Evolutionary conservation across 2,797 vertebrate genomes (phyloP).

Genomic region (Manis crassicaudata): DNA sequence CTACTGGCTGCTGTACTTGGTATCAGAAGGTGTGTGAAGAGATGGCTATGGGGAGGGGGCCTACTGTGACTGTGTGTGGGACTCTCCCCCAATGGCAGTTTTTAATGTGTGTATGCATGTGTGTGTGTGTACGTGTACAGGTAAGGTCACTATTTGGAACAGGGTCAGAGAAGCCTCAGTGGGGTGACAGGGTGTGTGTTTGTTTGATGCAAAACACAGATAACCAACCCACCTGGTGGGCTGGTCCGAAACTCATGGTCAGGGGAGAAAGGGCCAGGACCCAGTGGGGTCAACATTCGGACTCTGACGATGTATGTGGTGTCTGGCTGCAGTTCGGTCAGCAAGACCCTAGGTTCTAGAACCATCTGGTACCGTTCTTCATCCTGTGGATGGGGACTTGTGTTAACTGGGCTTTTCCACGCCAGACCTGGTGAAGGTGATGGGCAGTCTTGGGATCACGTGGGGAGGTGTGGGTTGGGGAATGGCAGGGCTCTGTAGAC

Average conservation of each 20-base stretch:
- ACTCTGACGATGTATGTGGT: slow-evolving; percentile 86
- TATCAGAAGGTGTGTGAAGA: background rate
- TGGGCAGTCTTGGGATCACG: fast-evolving
- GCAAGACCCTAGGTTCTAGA: slow-evolving; percentile 85
- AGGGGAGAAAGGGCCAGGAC: slow-evolving; percentile 86
- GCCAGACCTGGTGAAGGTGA: background rate
- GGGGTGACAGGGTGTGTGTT: background rate
- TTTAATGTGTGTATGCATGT: background rate
- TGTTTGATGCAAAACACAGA: background rate
- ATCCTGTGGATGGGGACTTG: slow-evolving; percentile 73
- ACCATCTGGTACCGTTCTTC: slow-evolving; percentile 86
- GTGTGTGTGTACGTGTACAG: too few relatives aligned
- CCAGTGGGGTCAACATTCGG: slow-evolving; percentile 84
- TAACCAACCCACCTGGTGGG: slow-evolving; percentile 84
- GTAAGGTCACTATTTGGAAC: background rate
- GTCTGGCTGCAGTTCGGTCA: slow-evolving; percentile 87
- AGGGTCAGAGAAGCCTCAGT: background rate
- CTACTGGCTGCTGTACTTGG: background rate
- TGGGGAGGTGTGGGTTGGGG: background rate
- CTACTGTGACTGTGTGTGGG: too few relatives aligned
- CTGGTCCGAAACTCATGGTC: slow-evolving; percentile 87
- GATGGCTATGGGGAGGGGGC: too few relatives aligned
- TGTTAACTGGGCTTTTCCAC: background rate
- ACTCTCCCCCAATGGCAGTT: background rate
- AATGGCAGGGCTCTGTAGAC: background rate